A percentile compares a stretch with the other conserved stretches of the same genome.
Conservation (phyloP, 2,797 vertebrate genomes). For the Pitangus sulphuratus region DNA sequence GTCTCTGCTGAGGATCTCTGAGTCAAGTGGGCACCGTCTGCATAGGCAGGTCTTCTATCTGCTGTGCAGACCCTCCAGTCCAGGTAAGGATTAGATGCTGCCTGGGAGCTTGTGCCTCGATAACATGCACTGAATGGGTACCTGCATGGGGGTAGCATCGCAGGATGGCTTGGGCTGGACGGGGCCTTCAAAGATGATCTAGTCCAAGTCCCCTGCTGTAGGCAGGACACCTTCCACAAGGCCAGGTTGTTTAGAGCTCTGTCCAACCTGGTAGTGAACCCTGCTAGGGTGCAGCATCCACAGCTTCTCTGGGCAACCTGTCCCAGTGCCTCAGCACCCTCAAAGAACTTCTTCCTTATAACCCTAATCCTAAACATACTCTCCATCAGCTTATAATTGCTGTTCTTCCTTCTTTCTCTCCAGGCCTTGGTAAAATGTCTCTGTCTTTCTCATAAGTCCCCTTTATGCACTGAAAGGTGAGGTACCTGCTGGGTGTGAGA, state of each 20-base stretch:
- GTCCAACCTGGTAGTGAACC: neutral
- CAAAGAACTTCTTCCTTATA: neutral
- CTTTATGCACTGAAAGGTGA: neutral
- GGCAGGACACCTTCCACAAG: neutral
- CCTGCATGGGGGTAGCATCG: fast-evolving
- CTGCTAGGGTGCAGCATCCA: neutral
- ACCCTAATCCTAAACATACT: neutral
- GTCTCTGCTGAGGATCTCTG: neutral
- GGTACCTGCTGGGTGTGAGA: neutral
- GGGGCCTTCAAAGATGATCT: neutral
- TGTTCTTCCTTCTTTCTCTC: neutral
- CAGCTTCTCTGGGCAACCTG: neutral
- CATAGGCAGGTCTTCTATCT: neutral
- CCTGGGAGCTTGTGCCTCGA: neutral
- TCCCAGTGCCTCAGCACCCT: neutral
- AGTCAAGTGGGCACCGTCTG: neutral
- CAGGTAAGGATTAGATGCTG: neutral
- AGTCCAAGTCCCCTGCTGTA: fast-evolving
- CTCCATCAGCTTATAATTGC: neutral
- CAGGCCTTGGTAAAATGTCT: neutral
- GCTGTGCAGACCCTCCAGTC: neutral
- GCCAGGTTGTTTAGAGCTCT: neutral
- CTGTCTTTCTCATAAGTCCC: neutral
- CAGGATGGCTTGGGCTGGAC: neutral
- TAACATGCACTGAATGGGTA: neutral